Conservation (phyloP, 2,888 invertebrate species). For the Agrochola lota region DNA sequence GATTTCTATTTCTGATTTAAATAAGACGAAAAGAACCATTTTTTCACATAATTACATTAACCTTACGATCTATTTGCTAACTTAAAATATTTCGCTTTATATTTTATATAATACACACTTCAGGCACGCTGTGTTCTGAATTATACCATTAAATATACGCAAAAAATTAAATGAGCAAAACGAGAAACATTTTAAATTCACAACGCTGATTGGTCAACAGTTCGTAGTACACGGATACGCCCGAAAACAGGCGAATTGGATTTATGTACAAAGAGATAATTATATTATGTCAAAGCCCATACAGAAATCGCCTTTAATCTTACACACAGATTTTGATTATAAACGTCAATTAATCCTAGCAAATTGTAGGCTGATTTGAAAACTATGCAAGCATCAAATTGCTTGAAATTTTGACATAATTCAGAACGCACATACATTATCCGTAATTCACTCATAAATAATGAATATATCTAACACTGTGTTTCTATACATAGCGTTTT, state of each 20-base stretch:
- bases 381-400: conserved; percentile 21
- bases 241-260: conserved; percentile 28
- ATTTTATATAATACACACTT: conserved; percentile 70
- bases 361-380: conserved; percentile 4
- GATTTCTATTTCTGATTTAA: conserved; percentile 67
- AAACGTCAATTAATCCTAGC: not conserved
- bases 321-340: not conserved
- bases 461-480: conserved; percentile 58
- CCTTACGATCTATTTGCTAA: conserved; percentile 63
- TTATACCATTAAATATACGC: conserved; percentile 59
- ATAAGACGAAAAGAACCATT: conserved; percentile 43
- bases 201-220: conserved; percentile 56
- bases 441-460: conserved; percentile 65
- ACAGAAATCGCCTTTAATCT: not conserved
- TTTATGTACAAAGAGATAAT: conserved; percentile 41
- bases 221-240: conserved; percentile 21
- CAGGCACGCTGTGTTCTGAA: conserved; percentile 74
- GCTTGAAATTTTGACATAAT: conserved; percentile 61
- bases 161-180: not conserved
- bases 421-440: conserved; percentile 71
- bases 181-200: conserved; percentile 25
- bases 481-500: conserved; percentile 53
- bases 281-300: not conserved
- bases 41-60: conserved; percentile 67
- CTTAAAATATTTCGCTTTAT: conserved; percentile 64